Base-by-base conservation (phyloP, 2,113 vertebrate species). In the Nanorana parkeri region DNA sequence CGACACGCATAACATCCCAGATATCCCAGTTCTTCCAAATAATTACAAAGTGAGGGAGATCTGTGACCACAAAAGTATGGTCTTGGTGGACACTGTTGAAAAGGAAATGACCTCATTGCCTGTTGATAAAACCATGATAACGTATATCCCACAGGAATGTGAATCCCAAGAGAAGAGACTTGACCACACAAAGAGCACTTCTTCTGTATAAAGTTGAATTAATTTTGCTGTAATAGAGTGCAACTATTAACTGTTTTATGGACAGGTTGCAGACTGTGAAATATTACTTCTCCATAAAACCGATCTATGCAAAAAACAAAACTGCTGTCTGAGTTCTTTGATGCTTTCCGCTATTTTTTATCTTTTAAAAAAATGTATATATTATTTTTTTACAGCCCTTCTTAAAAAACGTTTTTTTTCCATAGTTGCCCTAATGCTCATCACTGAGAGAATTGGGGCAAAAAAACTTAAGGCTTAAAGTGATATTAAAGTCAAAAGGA, bases 61-160 rank as follows among this genome's bases (percentile, higher is more conserved):
- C 79, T 82, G 71, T 47, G 52, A 82, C 80, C 80, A 82, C 80
- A 76, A 47, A 60, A 28, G 36, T 67, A 75, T 74, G 80, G 80
- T 75, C 65, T 66, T 60, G 24, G 72, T 56, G 52, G 80, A 82
- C 71, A 68, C 51, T 36, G 58, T 21, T 68, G n/a, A 58, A 64
- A 82, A 67, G 80, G 80, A 82, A 82, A 82, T 82, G 51, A 82
- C 63, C 65, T 82, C 71, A 82, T 64, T 72, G 71, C 17, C 63
- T 82, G 63, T 82, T 82, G 80, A 82, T 82, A 82, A 76, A 75
- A 60, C 80, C 52, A 82, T 74, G 80, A 75, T 82, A 82, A 68
- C 69, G 80, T 76, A 82, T 58, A 82, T 58, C 71, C 80, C 80
- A 60, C 72, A 76, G 80, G 80, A 82, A 82, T 82, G 61, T 60